phyloP scores from a whole-genome alignment of 2,888 invertebrate species.

The Pyrrhosoma nymphula region DNA sequence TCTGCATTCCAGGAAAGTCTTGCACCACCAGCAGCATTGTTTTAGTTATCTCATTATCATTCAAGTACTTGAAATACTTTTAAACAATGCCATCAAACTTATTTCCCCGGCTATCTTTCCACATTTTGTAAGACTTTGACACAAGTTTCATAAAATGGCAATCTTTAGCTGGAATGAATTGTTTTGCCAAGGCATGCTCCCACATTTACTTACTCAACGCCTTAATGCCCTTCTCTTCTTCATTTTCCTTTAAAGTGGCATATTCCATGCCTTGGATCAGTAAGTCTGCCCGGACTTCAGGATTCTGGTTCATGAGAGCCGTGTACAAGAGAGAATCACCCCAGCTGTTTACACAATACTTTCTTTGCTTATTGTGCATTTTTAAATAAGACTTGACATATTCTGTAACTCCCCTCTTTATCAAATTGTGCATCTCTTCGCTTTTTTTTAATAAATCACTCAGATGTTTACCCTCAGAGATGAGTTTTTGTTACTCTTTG shows the following conservation, averaged over 20 bases:
- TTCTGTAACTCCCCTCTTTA: background rate
- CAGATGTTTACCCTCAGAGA: background rate
- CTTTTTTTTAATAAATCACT: no score
- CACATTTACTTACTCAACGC: background rate
- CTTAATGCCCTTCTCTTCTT: background rate
- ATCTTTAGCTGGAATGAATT: background rate
- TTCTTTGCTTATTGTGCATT: background rate
- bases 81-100: background rate
- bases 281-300: background rate
- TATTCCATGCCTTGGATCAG: background rate
- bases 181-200: background rate
- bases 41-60: background rate
- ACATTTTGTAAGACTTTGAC: background rate
- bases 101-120: background rate
- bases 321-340: background rate
- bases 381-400: background rate
- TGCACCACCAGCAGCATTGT: background rate
- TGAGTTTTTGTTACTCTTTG: background rate
- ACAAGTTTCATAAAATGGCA: background rate
- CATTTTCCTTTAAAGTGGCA: background rate
- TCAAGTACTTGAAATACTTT: background rate
- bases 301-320: background rate
- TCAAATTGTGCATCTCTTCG: background rate
- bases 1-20: background rate
- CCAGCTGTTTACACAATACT: background rate